These are phyloP conservation scores for Epinephelus moara DNA, from an alignment of 2,113 vertebrate species.

Conservation along the genomic window DNA sequence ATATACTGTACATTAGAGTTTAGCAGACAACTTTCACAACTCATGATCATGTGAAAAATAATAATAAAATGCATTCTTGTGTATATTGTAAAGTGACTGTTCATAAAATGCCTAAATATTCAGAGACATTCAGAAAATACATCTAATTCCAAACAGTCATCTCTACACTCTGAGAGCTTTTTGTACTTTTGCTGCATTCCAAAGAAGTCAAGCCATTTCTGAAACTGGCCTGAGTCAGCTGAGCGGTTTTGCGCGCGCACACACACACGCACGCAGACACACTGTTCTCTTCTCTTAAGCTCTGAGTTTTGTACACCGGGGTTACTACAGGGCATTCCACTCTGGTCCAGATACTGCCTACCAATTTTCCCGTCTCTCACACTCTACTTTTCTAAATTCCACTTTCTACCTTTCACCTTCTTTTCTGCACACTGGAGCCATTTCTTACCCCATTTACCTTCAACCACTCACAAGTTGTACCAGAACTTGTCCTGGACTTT, in stretches of 20 bases:
- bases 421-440: background rate
- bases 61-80: background rate
- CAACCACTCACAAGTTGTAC: no score
- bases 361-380: background rate
- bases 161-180: background rate
- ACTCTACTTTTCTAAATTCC: conserved; percentile 1
- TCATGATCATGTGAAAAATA: background rate
- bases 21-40: background rate
- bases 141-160: background rate
- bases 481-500: background rate
- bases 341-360: conserved; percentile 53
- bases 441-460: background rate
- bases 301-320: conserved; percentile 11
- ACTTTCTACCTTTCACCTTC: background rate
- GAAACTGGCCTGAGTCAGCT: conserved; percentile 50
- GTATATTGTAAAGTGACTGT: background rate
- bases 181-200: conserved; percentile 58
- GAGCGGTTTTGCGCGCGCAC: background rate
- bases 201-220: conserved; percentile 51
- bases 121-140: background rate
- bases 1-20: background rate
- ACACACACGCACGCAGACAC: conserved; percentile 4
- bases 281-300: background rate
- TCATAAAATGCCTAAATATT: background rate
- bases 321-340: conserved; percentile 74